Evolutionary conservation across 2,113 vertebrate species (phyloP), one percentile per base, ranked within the genome.

Genomic region (Bambusicola thoracicus): DNA sequence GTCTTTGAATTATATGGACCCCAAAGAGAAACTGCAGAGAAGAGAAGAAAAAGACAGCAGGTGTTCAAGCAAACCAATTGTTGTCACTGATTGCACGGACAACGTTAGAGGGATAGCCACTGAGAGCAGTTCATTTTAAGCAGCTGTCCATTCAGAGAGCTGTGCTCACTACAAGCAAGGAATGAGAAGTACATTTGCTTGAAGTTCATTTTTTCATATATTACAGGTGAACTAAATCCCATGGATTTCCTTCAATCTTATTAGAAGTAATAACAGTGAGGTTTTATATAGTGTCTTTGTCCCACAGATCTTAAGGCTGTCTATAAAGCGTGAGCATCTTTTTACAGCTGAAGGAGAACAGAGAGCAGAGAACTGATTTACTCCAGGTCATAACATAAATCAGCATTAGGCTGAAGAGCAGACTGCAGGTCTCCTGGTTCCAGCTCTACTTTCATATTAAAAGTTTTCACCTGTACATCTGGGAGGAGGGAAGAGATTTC

Each of bases 11-110:
- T 82, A 76, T 68, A 76, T 61, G 65, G 41, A 78, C 96, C 76
- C 61, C 70, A 87, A 89, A 89, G 30, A 67, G 59, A 93, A 85
- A 85, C 67, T 46, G 41, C 38, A 72, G 79, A 85, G 38, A 92
- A 15, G 38, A 95, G 79, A 83, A 81, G 72, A 92, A 93, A 92
- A 92, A 68, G 81, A 53, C 76, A 85, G 68, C 87, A 92, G 79
- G 87, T 96, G 72, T 91, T 79, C 65, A 82, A 81, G 76, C 32
- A 92, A 91, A 83, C 38, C 85, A 48, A 36, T 85, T 89, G 65
- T 67, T 87, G 38, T 68, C 79, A 61, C 34, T 59, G 72, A 79
- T 59, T 55, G 67, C 68, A 68, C 59, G 76, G 58, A 85, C 1
- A 2, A 67, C 34, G 48, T 94, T 68, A 0, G 1, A 13, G 55